Evolutionary conservation across 2,888 invertebrate genomes (phyloP).

Genomic region (Thumatha senex): DNA sequence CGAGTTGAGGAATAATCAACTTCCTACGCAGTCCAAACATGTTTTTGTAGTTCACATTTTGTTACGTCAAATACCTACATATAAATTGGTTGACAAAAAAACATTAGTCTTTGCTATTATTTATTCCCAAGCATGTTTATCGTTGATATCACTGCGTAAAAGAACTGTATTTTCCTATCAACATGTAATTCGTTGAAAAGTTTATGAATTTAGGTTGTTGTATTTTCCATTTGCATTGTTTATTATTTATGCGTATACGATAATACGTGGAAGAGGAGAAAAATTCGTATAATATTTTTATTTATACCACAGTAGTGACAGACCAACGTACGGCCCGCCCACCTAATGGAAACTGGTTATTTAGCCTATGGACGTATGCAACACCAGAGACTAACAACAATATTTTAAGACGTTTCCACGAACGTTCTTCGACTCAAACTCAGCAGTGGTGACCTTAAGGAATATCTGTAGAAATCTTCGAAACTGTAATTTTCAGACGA

Average conservation of each 20-base stretch:
- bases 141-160: background rate
- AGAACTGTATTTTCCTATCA: background rate
- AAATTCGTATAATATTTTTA: no score
- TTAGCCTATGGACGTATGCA: no score
- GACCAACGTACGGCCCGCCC: no score
- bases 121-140: background rate
- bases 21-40: conserved; percentile 2
- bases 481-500: no score
- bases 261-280: no score
- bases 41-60: conserved; percentile 1
- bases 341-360: no score
- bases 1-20: conserved; percentile 2
- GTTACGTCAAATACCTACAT: background rate
- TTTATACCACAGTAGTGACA: no score
- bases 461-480: no score
- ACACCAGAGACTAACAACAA: no score
- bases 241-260: background rate
- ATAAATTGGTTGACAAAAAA: conserved; percentile 3
- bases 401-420: no score
- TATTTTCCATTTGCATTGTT: background rate
- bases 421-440: no score
- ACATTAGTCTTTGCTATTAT: background rate
- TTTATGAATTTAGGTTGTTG: background rate
- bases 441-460: no score
- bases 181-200: background rate